Base-by-base conservation (phyloP, 2,797 vertebrate species). In the Intellagama lesueurii region DNA sequence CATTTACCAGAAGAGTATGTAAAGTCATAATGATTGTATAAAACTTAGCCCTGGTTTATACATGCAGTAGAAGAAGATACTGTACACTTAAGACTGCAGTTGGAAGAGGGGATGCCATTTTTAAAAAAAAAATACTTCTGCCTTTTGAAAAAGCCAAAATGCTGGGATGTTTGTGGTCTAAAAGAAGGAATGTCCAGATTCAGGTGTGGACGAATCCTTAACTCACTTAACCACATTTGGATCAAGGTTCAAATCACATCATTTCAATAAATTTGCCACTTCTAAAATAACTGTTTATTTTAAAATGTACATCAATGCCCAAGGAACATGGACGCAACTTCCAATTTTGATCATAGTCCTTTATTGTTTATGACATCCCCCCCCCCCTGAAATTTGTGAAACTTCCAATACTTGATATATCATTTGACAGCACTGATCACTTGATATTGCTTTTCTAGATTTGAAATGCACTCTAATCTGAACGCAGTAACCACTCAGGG, bases 381-480 rank as follows among this genome's bases (percentile, higher is more conserved):
- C 8, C 26, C 90, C 24, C 5, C 81, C 52, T 0, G 0, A 73
- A 22, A 76, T 0, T 1, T 52, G 12, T 83, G 14, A 70, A 44
- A 70, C 14, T 17, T 69, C 80, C 12, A 83, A 16, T 56, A 64
- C 0, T 6, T n/a, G 81, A 86, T 0, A 17, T 0, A 0, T 30
- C 35, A 79, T 75, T 85, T 83, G 49, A 81, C 5, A 77, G 0
- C 2, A 72, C 0, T 16, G 26, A n/a, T 35, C 1, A 49, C 87
- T 88, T 56, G 52, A 3, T 77, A 86, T 11, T 86, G 30, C 76
- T 14, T 79, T 88, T 77, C 9, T 0, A 83, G 28, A n/a, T 88
- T n/a, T 85, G 11, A 92, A 91, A 64, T 49, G 64, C 35, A 73
- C 75, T 80, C 72, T n/a, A 85, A 1, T 64, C 69, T 4, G 82